Evolutionary conservation across 92 coral and sea anemone species (phyloP).

Genomic region (Nematostella vectensis): DNA sequence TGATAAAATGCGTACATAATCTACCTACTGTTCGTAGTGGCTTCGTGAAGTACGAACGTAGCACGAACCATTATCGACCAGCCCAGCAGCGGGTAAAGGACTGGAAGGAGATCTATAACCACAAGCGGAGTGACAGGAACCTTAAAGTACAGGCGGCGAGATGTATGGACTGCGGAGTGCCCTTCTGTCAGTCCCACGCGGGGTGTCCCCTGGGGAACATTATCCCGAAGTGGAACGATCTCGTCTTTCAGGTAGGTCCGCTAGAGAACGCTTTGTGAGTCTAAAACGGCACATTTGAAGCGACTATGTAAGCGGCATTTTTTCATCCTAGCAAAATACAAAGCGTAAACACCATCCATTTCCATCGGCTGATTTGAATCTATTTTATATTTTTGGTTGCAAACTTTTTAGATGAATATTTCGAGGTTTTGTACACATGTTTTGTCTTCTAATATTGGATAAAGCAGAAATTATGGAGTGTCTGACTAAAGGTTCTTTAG

Average conservation of each 20-base stretch:
- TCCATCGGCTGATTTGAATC: too few species aligned
- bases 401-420: too few species aligned
- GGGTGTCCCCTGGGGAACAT: constrained; percentile 96
- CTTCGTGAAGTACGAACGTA: constrained; percentile 84
- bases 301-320: background rate
- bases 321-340: too few species aligned
- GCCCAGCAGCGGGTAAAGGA: constrained; percentile 85
- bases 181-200: constrained; percentile 89
- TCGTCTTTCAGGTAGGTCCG: constrained; percentile 96
- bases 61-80: constrained; percentile 78
- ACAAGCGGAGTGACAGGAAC: constrained; percentile 50
- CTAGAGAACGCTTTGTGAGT: too few species aligned
- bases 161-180: constrained; percentile 99
- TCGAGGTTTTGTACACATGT: too few species aligned
- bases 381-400: too few species aligned
- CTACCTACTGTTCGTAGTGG: too few species aligned
- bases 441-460: too few species aligned
- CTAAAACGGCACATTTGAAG: background rate
- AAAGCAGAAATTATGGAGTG: too few species aligned
- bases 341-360: too few species aligned
- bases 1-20: too few species aligned
- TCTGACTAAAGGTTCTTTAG: too few species aligned
- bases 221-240: constrained; percentile 96
- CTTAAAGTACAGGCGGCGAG: constrained; percentile 95
- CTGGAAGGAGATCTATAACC: constrained; percentile 88